Percentiles rank a stretch among this genome's conserved stretches.
phyloP scores from a whole-genome alignment of 2,113 vertebrate species.

The Carlito syrichta region DNA sequence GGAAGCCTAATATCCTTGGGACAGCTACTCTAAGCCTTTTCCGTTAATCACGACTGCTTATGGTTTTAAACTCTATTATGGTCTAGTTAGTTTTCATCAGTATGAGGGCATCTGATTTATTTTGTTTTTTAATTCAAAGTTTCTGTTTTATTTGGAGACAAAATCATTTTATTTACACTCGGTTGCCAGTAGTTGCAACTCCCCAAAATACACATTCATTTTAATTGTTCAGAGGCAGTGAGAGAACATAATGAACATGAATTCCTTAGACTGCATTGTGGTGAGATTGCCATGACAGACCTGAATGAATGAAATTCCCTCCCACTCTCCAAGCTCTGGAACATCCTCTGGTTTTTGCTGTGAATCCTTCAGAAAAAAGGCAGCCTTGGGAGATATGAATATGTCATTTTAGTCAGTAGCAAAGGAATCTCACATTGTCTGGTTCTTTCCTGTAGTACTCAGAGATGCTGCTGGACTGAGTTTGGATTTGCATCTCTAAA shows the following conservation, averaged over 20 bases:
- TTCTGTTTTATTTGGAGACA: not conserved
- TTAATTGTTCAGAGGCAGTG: not conserved
- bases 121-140: constrained; percentile 26
- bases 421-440: not conserved
- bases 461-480: not conserved
- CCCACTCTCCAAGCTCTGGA: not conserved
- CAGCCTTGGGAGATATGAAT: not conserved
- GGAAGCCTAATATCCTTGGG: constrained; percentile 16
- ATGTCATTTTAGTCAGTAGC: not conserved
- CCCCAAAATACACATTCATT: not conserved
- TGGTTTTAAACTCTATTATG: not conserved
- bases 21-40: not conserved
- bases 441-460: not conserved
- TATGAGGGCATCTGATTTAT: not conserved
- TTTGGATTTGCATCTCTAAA: not conserved
- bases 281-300: not conserved
- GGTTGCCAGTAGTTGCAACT: not conserved
- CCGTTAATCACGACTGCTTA: constrained; percentile 17
- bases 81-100: not conserved
- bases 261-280: not conserved
- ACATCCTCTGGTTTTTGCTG: not conserved
- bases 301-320: not conserved
- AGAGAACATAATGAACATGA: not conserved
- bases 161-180: constrained; percentile 10
- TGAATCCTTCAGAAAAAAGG: not conserved